Evolutionary conservation across 2,113 vertebrate species (phyloP).

Genomic region (Chaetura pelagica): DNA sequence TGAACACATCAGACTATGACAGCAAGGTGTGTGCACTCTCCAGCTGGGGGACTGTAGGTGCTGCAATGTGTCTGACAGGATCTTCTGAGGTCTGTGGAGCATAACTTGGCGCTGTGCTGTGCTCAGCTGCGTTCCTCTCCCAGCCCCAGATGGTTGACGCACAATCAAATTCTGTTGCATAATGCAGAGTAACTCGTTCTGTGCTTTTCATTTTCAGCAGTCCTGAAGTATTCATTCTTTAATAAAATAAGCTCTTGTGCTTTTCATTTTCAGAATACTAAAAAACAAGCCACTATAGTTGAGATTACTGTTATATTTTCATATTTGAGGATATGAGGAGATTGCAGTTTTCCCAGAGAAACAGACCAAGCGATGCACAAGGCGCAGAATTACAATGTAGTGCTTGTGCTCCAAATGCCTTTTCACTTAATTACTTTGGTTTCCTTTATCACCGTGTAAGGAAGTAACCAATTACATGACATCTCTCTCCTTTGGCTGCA

Average conservation of each 20-base stretch:
- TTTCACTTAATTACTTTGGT: neutral
- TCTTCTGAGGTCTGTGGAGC: neutral
- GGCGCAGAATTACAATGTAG: neutral
- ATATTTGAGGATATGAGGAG: neutral
- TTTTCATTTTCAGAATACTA: neutral
- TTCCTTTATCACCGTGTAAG: neutral
- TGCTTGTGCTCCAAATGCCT: neutral
- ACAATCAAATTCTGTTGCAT: neutral
- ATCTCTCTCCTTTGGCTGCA: conserved; percentile 65
- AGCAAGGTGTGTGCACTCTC: conserved; percentile 86
- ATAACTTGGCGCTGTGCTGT: neutral
- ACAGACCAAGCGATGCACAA: neutral
- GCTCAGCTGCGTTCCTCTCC: neutral
- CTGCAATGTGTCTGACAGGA: neutral
- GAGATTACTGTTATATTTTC: neutral
- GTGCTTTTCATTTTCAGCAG: neutral
- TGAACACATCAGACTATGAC: conserved; percentile 96
- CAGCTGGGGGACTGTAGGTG: accelerated
- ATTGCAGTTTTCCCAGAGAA: neutral
- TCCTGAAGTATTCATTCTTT: neutral
- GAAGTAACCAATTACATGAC: neutral
- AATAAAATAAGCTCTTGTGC: neutral
- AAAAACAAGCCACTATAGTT: neutral
- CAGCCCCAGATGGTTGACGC: neutral
- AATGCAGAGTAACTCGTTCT: neutral